Conservation (phyloP, 2,888 invertebrate genomes). For the Macaria notata region DNA sequence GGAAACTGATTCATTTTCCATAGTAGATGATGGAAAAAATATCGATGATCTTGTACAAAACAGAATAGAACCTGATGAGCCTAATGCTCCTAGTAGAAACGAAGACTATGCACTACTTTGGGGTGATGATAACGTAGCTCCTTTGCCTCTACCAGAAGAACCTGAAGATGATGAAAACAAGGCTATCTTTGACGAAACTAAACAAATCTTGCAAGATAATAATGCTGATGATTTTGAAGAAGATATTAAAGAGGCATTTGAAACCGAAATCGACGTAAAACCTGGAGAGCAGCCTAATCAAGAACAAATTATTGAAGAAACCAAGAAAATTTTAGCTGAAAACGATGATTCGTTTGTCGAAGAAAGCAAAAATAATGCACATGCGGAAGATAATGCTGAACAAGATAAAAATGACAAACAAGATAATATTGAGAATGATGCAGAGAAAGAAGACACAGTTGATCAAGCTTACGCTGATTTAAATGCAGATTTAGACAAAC, state of each 20-base stretch:
- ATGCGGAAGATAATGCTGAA: conserved; percentile 46
- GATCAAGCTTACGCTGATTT: conserved; percentile 53
- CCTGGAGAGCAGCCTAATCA: conserved; percentile 18
- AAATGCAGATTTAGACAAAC: conserved; percentile 52
- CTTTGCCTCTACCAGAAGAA: conserved; percentile 28
- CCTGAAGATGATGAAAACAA: conserved; percentile 22
- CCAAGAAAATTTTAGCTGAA: conserved; percentile 30
- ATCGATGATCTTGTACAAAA: conserved; percentile 18
- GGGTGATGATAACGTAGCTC: conserved; percentile 31
- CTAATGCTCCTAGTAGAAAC: conserved; percentile 12
- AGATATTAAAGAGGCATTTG: conserved; percentile 25
- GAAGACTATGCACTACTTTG: conserved; percentile 33
- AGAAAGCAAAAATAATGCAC: conserved; percentile 16
- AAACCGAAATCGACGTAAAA: neutral
- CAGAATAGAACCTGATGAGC: conserved; percentile 18
- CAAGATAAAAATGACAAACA: conserved; percentile 29
- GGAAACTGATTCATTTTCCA: conserved; percentile 16
- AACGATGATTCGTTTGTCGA: neutral
- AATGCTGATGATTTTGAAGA: conserved; percentile 35
- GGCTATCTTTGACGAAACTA: conserved; percentile 30
- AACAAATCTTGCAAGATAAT: conserved; percentile 41
- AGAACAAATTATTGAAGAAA: conserved; percentile 22
- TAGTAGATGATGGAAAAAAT: conserved; percentile 21
- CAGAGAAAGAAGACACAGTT: conserved; percentile 44
- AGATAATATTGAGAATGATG: conserved; percentile 13